Base-by-base conservation (phyloP, 2,888 invertebrate species). In the Macroteleia sp. region DNA sequence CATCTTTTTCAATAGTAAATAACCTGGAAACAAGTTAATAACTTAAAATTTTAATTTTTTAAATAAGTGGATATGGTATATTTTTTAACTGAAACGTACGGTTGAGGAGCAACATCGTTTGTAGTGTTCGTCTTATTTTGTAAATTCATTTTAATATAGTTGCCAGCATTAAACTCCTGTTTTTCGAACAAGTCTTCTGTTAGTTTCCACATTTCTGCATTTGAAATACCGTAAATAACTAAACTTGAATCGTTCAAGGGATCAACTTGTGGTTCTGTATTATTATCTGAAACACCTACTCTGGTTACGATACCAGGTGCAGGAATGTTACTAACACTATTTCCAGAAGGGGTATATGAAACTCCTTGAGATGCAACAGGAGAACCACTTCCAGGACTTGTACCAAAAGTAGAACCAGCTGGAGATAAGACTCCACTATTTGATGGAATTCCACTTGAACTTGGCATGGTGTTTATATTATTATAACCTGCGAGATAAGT, bases 181-280 rank as follows among this genome's bases (percentile, higher is more conserved):
- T 85, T 87, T 2, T 61, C 67, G 17, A 89, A 90, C 6, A 90
- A 41, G 3, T 83, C 82, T 67, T 90, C 90, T 0, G 89, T 86
- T 25, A 90, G 71, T 44, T 81, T 85, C 64, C 64, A 81, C 1
- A 90, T 50, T 69, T 89, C 87, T 0, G 85, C 79, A n/a, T 89
- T 86, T 0, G 84, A 80, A 42, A 89, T 83, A 10, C 56, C 48
- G 19, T 59, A 64, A 30, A 50, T 59, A 1, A 69, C 64, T 6
- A 73, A 25, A 56, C 41, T 71, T 4, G 69, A 52, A 41, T 66
- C 71, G 19, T 64, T 66, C n/a, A 70, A 41, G 16, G 50, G 28
- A 25, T 70, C 41, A 1, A 59, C 20, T 2, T 17, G 25, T 19
- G 54, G 48, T 28, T 20, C 6, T 19, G 22, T 59, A 10, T 3